Evolutionary conservation across 2,797 vertebrate genomes (phyloP).

Genomic region (Momotus momota): DNA sequence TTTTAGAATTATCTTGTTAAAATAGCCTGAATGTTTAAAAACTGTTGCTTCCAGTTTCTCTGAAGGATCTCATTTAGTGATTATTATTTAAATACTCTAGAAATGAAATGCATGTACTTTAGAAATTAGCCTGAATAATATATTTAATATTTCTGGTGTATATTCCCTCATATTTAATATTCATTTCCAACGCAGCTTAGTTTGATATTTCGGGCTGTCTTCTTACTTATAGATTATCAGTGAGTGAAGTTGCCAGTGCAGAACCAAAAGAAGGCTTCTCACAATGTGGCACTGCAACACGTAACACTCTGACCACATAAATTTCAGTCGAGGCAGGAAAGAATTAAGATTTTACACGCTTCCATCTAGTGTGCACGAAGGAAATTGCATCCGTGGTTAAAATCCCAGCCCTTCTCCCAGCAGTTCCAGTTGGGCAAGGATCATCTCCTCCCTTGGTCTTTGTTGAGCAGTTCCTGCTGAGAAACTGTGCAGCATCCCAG

Average conservation of each 20-base stretch:
- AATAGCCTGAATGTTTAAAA: neutral
- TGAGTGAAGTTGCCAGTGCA: neutral
- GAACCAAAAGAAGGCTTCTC: neutral
- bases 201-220: neutral
- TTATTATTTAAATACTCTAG: neutral
- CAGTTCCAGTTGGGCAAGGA: neutral
- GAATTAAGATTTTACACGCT: slow-evolving; percentile 52
- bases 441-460: neutral
- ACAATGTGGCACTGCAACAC: neutral
- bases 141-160: slow-evolving; percentile 6
- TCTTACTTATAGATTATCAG: neutral
- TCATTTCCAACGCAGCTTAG: neutral
- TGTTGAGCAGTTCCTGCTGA: neutral
- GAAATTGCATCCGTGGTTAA: slow-evolving; percentile 43
- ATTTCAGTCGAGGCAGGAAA: neutral
- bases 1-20: neutral
- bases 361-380: slow-evolving; percentile 65
- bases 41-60: neutral
- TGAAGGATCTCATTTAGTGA: neutral
- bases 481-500: neutral
- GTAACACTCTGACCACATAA: neutral
- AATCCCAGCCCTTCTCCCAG: neutral
- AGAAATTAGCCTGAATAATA: neutral
- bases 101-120: neutral
- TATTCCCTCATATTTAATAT: neutral